Conservation (phyloP, 53 echinoderm and acorn worm genomes). For the Echinarachnius parma region DNA sequence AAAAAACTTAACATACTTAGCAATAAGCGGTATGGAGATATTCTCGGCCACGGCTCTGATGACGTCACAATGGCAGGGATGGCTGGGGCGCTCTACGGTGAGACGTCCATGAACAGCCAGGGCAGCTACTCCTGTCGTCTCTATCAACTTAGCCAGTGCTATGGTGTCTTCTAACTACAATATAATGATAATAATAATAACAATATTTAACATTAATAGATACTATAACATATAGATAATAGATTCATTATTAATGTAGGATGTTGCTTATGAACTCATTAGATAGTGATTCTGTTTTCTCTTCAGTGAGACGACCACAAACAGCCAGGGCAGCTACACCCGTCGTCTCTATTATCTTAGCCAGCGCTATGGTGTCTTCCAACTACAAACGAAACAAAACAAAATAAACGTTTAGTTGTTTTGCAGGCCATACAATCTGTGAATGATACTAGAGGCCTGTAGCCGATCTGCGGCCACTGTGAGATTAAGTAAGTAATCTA, state of each 20-base stretch:
- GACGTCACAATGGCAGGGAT: constrained; percentile 72
- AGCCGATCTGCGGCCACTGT: too few species aligned
- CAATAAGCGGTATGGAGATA: constrained; percentile 77
- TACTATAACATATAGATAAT: too few species aligned
- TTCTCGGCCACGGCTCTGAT: constrained; percentile 63
- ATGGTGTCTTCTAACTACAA: constrained; percentile 83
- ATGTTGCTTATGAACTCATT: too few species aligned
- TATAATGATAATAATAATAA: too few species aligned
- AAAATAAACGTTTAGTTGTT: too few species aligned
- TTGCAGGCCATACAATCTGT: too few species aligned
- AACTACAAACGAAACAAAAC: too few species aligned
- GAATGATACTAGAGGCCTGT: too few species aligned
- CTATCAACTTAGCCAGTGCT: constrained; percentile 72
- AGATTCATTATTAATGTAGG: too few species aligned
- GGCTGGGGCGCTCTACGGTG: constrained; percentile 74
- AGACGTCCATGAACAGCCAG: constrained; percentile 83
- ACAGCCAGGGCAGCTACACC: constrained; percentile 88
- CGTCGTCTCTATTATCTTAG: constrained; percentile 76
- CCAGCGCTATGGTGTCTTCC: constrained; percentile 84
- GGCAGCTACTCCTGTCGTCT: constrained; percentile 85
- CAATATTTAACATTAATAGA: too few species aligned
- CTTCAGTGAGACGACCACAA: constrained; percentile 74
- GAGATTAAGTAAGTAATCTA: too few species aligned
- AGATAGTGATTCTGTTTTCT: too few species aligned
- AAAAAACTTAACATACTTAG: constrained; percentile 66